A percentile compares a stretch with the other conserved stretches of the same genome.
These are phyloP conservation scores for Phrynocephalus guinanensis DNA, from an alignment of 2,797 vertebrate genomes.

Conservation along the genomic window DNA sequence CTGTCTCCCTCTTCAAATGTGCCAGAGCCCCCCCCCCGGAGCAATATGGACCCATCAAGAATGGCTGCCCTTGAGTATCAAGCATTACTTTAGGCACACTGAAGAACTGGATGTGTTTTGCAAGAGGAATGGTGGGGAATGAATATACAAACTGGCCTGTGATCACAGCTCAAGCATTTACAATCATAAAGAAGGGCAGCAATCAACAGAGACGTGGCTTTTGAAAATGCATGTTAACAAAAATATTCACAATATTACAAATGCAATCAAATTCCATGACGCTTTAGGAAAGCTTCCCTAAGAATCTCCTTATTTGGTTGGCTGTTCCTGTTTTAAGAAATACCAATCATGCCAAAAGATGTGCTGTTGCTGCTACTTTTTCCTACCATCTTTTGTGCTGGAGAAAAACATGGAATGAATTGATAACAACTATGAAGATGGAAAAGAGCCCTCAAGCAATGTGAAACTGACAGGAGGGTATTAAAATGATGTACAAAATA, in stretches of 20 bases:
- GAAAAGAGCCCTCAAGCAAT: neutral
- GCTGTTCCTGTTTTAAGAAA: neutral
- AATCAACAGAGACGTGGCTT: slow-evolving; percentile 77
- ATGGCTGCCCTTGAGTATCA: neutral
- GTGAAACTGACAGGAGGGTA: neutral
- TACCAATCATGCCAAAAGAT: neutral
- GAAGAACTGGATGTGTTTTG: neutral
- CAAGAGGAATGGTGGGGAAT: neutral
- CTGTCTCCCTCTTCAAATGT: too few species aligned
- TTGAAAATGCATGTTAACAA: slow-evolving; percentile 72
- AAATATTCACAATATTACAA: slow-evolving; percentile 75
- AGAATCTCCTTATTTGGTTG: slow-evolving; percentile 55
- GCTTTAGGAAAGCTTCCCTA: slow-evolving; percentile 69
- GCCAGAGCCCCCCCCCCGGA: too few species aligned
- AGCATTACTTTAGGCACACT: too few species aligned
- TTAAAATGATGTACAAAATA: too few species aligned
- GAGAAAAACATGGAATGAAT: rapidly evolving
- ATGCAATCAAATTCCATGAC: slow-evolving; percentile 75
- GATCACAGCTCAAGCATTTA: slow-evolving; percentile 68
- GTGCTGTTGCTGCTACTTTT: neutral
- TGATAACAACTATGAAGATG: neutral
- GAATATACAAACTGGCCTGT: neutral
- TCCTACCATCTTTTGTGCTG: neutral
- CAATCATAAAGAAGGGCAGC: slow-evolving; percentile 76
- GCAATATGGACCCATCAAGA: too few species aligned